These are phyloP conservation scores for Caenorhabditis wallacei DNA, from an alignment of 2,888 invertebrate species.

Conservation along the genomic window DNA sequence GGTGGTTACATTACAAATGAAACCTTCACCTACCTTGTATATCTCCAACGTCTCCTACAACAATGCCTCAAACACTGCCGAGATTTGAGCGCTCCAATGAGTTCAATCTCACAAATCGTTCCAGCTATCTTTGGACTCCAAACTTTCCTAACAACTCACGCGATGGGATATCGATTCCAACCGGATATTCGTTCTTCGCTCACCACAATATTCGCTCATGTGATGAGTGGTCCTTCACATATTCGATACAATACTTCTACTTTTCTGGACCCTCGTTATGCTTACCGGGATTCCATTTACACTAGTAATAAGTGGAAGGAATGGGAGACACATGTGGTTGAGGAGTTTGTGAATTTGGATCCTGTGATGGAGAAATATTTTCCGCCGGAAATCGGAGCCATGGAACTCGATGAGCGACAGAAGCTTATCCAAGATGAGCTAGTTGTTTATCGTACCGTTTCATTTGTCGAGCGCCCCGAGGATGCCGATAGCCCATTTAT, in stretches of 20 bases:
- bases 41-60: conserved; percentile 24
- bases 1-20: not conserved
- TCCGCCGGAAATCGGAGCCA: not conserved
- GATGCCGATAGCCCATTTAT: not conserved
- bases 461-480: conserved; percentile 12
- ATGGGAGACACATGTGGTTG: not conserved
- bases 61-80: not conserved
- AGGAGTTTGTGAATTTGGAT: not conserved
- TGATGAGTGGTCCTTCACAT: not conserved
- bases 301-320: not conserved
- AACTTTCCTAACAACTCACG: not conserved
- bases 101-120: conserved; percentile 15
- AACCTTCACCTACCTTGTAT: not conserved
- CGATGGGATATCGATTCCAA: conserved; percentile 4
- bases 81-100: not conserved
- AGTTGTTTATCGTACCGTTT: conserved; percentile 4
- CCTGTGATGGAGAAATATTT: not conserved
- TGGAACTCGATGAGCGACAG: not conserved
- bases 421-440: conserved; percentile 15
- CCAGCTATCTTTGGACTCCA: not conserved
- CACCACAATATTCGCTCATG: not conserved
- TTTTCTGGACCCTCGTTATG: conserved; percentile 18
- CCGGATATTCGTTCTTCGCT: not conserved
- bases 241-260: conserved; percentile 9
- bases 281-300: not conserved